phyloP scores from a whole-genome alignment of 2,888 invertebrate genomes.

The Alcis repandata region DNA sequence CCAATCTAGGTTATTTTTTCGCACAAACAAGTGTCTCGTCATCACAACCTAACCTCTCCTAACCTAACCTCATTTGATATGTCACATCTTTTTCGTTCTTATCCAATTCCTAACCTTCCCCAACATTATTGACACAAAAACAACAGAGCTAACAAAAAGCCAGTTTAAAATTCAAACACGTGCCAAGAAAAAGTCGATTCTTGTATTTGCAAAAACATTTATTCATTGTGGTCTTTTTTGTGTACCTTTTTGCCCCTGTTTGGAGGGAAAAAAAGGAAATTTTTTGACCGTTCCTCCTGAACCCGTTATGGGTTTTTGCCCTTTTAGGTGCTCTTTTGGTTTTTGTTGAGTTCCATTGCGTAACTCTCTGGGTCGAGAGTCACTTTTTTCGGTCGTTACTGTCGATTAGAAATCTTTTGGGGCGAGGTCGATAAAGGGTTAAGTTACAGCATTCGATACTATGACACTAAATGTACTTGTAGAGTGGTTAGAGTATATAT shows the following conservation, averaged over 20 bases:
- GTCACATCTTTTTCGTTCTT: constrained; percentile 39
- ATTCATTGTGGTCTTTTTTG: constrained; percentile 76
- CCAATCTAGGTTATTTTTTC: constrained; percentile 1
- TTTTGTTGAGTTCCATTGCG: constrained; percentile 65
- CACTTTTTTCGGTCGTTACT: constrained; percentile 41
- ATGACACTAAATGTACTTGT: too few species aligned
- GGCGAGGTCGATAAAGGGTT: constrained; percentile 30
- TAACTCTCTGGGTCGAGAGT: constrained; percentile 57
- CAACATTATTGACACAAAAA: constrained; percentile 64
- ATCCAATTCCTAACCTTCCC: constrained; percentile 65
- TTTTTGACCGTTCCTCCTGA: constrained; percentile 57
- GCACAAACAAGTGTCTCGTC: not conserved
- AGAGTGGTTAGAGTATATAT: not conserved
- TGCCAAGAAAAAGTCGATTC: constrained; percentile 78
- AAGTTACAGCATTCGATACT: not conserved
- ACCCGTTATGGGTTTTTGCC: constrained; percentile 82
- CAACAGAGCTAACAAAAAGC: constrained; percentile 69
- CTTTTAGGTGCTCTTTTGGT: constrained; percentile 62
- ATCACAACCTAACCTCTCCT: constrained; percentile 6
- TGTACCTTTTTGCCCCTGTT: constrained; percentile 77
- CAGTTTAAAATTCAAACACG: constrained; percentile 77
- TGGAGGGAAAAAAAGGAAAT: constrained; percentile 65
- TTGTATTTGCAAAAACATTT: constrained; percentile 81
- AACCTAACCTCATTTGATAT: constrained; percentile 25
- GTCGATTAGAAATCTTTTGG: constrained; percentile 28